phyloP scores from a whole-genome alignment of 2,888 invertebrate species.

The Amphipoea oculea region DNA sequence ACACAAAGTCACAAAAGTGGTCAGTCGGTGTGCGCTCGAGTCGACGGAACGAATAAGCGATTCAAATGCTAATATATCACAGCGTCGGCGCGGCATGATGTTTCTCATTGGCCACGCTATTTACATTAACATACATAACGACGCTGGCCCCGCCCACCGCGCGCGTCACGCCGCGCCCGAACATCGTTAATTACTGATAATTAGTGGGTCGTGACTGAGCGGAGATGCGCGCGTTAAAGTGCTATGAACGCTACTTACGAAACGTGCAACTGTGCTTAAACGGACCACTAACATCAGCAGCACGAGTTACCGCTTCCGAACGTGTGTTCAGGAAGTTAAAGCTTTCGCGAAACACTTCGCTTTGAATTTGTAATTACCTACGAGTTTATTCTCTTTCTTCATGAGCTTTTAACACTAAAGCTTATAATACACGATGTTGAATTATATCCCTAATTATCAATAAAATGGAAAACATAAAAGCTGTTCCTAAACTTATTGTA shows the following conservation, averaged over 20 bases:
- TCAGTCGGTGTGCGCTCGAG: slow-evolving; percentile 64
- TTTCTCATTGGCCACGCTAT: slow-evolving; percentile 87
- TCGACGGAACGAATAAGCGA: slow-evolving; percentile 85
- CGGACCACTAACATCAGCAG: slow-evolving; percentile 42
- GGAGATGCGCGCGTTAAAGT: slow-evolving; percentile 76
- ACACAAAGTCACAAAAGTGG: slow-evolving; percentile 76
- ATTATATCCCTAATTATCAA: neutral
- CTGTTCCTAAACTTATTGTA: neutral
- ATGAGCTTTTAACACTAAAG: neutral
- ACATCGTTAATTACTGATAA: slow-evolving; percentile 87
- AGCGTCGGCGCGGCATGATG: slow-evolving; percentile 84
- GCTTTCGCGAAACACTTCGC: slow-evolving; percentile 5
- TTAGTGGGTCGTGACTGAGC: slow-evolving; percentile 84
- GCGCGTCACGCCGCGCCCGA: slow-evolving; percentile 84
- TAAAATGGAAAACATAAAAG: neutral
- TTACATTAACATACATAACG: slow-evolving; percentile 88
- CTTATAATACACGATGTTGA: neutral
- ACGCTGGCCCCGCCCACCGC: slow-evolving; percentile 84
- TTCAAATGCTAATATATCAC: slow-evolving; percentile 91
- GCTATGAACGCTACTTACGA: slow-evolving; percentile 62
- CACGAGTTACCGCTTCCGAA: slow-evolving; percentile 50
- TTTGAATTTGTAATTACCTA: slow-evolving; percentile 8
- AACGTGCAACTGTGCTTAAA: slow-evolving; percentile 63
- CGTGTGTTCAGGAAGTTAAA: slow-evolving; percentile 19
- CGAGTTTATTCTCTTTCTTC: neutral